phyloP scores from a whole-genome alignment of 2,888 invertebrate genomes.

The Syritta pipiens region DNA sequence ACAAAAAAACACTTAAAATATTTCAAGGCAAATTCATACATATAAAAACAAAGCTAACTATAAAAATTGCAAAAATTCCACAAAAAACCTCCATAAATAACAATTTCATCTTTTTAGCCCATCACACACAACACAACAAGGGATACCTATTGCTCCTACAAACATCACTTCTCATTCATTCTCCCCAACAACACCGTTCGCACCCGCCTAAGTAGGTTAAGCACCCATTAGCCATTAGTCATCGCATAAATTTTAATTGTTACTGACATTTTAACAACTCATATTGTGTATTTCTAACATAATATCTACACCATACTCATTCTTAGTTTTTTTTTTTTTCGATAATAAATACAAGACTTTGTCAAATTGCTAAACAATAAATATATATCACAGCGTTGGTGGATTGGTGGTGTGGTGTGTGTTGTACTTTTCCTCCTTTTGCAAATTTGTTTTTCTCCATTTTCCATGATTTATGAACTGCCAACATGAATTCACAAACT shows the following conservation, averaged over 20 bases:
- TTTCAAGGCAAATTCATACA: too few relatives aligned
- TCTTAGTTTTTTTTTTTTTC: too few relatives aligned
- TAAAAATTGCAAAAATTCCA: conserved; percentile 13
- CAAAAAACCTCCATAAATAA: conserved; percentile 14
- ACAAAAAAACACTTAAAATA: too few relatives aligned
- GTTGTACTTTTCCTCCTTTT: neutral
- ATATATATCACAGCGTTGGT: conserved; percentile 3
- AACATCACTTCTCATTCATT: neutral
- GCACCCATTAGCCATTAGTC: conserved; percentile 33
- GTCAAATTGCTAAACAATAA: conserved; percentile 50
- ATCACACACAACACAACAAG: neutral
- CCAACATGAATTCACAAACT: conserved; percentile 41
- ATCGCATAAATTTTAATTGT: conserved; percentile 58
- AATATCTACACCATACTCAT: conserved; percentile 11
- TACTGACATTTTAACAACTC: conserved; percentile 44
- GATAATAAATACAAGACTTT: conserved; percentile 57
- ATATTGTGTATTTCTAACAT: conserved; percentile 21
- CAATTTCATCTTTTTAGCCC: conserved; percentile 17
- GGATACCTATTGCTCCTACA: neutral
- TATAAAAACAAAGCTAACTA: too few relatives aligned
- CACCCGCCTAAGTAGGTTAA: conserved; percentile 48
- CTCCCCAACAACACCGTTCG: neutral
- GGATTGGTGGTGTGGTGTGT: neutral
- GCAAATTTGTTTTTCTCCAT: conserved; percentile 12
- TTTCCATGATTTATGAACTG: conserved; percentile 49